Base-by-base conservation (phyloP, 2,797 vertebrate species). In the Alosa sapidissima region DNA sequence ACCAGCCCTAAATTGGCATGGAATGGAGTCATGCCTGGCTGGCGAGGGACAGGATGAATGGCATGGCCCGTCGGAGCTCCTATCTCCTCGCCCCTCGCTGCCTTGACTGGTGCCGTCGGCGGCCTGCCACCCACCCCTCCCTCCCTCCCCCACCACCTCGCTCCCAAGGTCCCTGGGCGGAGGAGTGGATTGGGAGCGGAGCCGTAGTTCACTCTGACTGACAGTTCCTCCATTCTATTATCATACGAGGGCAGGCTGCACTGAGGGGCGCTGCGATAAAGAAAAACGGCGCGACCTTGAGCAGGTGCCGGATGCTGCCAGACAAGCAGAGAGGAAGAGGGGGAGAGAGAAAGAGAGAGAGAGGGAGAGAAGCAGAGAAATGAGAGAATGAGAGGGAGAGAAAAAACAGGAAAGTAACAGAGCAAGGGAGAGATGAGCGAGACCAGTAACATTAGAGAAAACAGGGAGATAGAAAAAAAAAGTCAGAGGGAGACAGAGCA, bases 161-260 rank as follows among this genome's bases (percentile, higher is more conserved):
- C 24, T 24, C 10, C 33, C 72, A 78, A 47, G 72, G 72, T 78
- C 72, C 41, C 36, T 5, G 65, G 33, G 28, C 28, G 6, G 41
- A 45, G 41, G 41, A 75, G 68, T 16, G 14, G 36, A 45, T 75
- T 14, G 68, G 33, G 41, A 47, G 72, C 36, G 1, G 41, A 13
- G 72, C 72, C 72, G 41, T 78, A 78, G 16, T 78, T 78, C 72
- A 78, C 72, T 47, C 36, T 78, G 72, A 78, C 36, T 78, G 36
- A 78, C 72, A 78, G 72, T 41, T 47, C 8, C 72, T 78, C 41
- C 72, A 78, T 78, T 78, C 41, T 78, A 78, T 78, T 78, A 78
- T 78, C 72, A 78, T 47, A 78, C 72, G 16, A 6, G 16, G 72
- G 72, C 72, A 78, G 36, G 72, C 72, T 16, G 72, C 36, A 47